These are phyloP conservation scores for Drepana arcuata DNA, from an alignment of 1,140 invertebrate genomes.

Conservation along the genomic window DNA sequence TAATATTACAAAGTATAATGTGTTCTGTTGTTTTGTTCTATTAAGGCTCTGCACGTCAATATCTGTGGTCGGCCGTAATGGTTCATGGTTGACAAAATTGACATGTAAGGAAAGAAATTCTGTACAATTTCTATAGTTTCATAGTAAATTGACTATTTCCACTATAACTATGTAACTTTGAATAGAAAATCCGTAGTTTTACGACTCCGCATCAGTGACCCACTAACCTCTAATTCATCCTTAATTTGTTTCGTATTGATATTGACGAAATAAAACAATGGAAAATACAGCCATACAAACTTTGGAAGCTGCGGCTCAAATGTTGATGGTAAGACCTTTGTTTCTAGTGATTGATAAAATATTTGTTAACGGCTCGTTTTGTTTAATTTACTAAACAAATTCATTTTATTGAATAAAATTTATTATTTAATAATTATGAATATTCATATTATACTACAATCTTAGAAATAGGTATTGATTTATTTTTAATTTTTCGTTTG, in stretches of 20 bases:
- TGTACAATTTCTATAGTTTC: conserved; percentile 13
- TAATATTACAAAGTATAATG: no score
- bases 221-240: conserved; percentile 17
- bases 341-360: no score
- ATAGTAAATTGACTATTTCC: conserved; percentile 14
- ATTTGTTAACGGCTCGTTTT: no score
- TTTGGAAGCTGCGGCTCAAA: conserved; percentile 78
- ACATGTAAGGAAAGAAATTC: no score
- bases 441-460: no score
- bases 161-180: conserved; percentile 18
- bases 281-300: conserved; percentile 71
- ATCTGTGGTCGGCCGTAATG: conserved; percentile 10
- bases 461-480: no score
- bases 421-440: no score
- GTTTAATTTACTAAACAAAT: no score
- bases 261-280: conserved; percentile 35
- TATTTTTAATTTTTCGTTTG: no score
- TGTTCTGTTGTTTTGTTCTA: conserved; percentile 1
- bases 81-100: conserved; percentile 14
- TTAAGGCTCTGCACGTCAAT: neutral
- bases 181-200: conserved; percentile 6
- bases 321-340: conserved; percentile 80
- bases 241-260: conserved; percentile 8
- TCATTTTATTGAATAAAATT: no score
- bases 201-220: conserved; percentile 4